Base-by-base conservation (phyloP, 2,888 invertebrate species). In the Cotesia congregata region DNA sequence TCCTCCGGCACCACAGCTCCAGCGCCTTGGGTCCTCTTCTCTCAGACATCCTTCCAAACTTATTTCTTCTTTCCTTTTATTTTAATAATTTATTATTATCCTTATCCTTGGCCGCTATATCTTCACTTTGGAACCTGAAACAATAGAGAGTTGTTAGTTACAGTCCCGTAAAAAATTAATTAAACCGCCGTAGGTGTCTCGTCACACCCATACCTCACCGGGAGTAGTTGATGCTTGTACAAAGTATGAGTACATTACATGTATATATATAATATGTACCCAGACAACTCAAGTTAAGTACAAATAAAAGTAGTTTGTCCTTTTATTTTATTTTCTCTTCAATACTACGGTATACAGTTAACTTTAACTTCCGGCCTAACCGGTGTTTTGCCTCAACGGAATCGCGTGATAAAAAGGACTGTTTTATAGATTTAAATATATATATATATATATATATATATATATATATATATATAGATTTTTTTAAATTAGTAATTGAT, bases 1-100 rank as follows among this genome's bases (percentile, higher is more conserved):
- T 93, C 81, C 95, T 93, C 85, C 95, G 94, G 90, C 98, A 97
- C 98, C 98, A 98, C 84, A 95, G 90, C 90, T 98, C 97, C 87
- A 98, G 90, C 80, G 96, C 97, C 91, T 96, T 97, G 86, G 97
- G 96, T 82, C 97, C 97, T 86, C 94, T 93, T 86, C 94, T 92
- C 91, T 96, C 96, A 81, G 94, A 93, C 96, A 96, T 96, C 86
- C 85, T 84, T 50, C 50, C 9, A 50, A 50, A 50, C 50, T 62
- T 7, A 60, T 20, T 61, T 17, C 64, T 76, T 65, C 68, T 74
- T 7, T 64, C 59, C 40, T 67, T 6, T 39, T 12, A 12, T 50
- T 60, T 30, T 38, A 30, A 30, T 30, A 30, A 30, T 72, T 76
- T 65, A 71, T 72, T 67, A 60, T n/a, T 30, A 30, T 30, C 30